Percentiles rank a stretch among this genome's conserved stretches.
phyloP scores from a whole-genome alignment of 2,888 invertebrate species.

The Hydrotaea diabolus region DNA sequence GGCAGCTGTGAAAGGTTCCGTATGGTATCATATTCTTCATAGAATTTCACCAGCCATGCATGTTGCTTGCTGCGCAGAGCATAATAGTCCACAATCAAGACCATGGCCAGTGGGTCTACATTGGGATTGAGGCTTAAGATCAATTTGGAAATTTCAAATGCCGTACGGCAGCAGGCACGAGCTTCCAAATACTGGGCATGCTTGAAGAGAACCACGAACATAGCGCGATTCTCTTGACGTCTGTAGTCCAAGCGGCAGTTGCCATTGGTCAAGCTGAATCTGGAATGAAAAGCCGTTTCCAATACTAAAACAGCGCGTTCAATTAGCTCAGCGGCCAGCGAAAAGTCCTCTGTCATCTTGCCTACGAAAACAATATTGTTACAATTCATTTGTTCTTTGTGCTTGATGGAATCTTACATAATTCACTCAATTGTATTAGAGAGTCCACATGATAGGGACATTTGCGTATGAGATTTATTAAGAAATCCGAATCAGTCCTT shows the following conservation, averaged over 20 bases:
- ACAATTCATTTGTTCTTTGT: too few relatives aligned
- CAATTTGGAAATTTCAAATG: constrained; percentile 92
- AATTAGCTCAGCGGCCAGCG: constrained; percentile 89
- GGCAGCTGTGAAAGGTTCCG: constrained; percentile 90
- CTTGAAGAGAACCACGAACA: constrained; percentile 91
- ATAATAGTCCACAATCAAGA: constrained; percentile 91
- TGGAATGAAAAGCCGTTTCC: constrained; percentile 90
- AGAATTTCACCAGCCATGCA: constrained; percentile 85
- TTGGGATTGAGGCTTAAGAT: constrained; percentile 89
- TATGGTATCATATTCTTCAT: constrained; percentile 83
- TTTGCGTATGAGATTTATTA: constrained; percentile 87
- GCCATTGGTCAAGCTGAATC: constrained; percentile 88
- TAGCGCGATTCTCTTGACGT: constrained; percentile 90
- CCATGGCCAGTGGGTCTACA: constrained; percentile 88
- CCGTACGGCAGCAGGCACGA: constrained; percentile 91
- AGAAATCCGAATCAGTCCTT: constrained; percentile 88
- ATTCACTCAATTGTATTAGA: constrained; percentile 89
- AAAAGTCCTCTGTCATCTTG: constrained; percentile 87
- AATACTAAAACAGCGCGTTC: constrained; percentile 89
- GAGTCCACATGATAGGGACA: constrained; percentile 92
- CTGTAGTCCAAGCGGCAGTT: constrained; percentile 89
- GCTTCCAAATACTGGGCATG: constrained; percentile 89
- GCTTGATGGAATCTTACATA: constrained; percentile 82
- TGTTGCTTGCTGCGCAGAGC: constrained; percentile 89
- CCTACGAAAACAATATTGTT: constrained; percentile 65